Evolutionary conservation across 64 coral and sea anemone species (phyloP).

Genomic region (Cladopsammia gracilis): DNA sequence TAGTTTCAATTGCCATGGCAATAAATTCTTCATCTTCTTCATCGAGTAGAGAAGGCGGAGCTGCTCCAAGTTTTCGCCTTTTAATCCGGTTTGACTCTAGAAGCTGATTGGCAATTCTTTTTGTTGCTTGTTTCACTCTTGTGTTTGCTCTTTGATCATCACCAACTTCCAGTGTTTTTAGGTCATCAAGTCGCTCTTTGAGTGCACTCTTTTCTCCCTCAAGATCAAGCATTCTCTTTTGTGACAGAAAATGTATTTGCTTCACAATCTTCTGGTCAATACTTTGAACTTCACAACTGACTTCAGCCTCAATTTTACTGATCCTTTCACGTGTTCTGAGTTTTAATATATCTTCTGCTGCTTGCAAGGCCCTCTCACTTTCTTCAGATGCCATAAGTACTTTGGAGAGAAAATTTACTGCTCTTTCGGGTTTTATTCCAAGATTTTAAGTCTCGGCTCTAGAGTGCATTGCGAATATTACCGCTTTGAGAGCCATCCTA

Average conservation of each 20-base stretch:
- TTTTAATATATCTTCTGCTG: neutral
- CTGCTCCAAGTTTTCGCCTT: neutral
- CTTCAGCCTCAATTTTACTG: too few relatives aligned
- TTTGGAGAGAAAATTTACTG: too few relatives aligned
- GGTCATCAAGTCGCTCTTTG: neutral
- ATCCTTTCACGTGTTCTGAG: neutral
- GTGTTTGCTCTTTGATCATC: too few relatives aligned
- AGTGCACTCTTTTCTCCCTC: neutral
- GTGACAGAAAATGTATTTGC: too few relatives aligned
- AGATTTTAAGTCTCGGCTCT: slow-evolving; percentile 2
- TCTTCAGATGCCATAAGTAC: neutral
- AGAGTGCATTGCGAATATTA: slow-evolving; percentile 49
- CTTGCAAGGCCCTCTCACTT: neutral
- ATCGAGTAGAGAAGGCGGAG: neutral
- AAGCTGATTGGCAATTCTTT: too few relatives aligned
- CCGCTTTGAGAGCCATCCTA: slow-evolving; percentile 51
- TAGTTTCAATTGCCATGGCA: neutral
- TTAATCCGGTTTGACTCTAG: too few relatives aligned
- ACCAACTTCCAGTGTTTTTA: too few relatives aligned
- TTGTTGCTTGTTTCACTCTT: too few relatives aligned
- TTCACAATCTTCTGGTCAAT: neutral
- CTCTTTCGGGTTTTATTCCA: too few relatives aligned
- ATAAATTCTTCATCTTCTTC: slow-evolving; percentile 4
- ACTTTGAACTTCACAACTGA: too few relatives aligned
- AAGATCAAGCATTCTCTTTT: too few relatives aligned